Evolutionary conservation across 2,113 vertebrate species (phyloP).

Genomic region (Boleophthalmus pectinirostris): DNA sequence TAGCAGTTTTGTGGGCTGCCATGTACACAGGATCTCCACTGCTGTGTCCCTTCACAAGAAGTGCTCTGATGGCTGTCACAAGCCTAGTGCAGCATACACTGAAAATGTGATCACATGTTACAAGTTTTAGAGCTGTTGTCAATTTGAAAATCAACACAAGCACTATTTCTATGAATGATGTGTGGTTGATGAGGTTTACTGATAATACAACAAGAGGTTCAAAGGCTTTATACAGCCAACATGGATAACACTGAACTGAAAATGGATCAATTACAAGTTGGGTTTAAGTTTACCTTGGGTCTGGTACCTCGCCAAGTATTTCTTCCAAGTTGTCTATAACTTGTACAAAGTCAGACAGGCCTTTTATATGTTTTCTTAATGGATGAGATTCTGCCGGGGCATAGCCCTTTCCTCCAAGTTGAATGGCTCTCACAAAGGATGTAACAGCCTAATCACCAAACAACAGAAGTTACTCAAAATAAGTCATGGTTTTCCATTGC

Average conservation of each 20-base stretch:
- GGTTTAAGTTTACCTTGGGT: conserved; percentile 83
- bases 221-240: no score
- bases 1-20: conserved; percentile 80
- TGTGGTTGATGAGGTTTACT: no score
- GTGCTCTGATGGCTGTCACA: conserved; percentile 83
- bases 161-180: no score
- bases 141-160: no score
- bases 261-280: background rate
- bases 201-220: no score
- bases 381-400: conserved; percentile 84
- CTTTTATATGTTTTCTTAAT: conserved; percentile 86
- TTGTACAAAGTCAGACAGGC: conserved; percentile 84
- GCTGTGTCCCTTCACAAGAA: conserved; percentile 85
- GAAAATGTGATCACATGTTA: conserved; percentile 10
- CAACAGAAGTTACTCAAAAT: conserved; percentile 1
- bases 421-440: conserved; percentile 87
- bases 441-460: conserved; percentile 68
- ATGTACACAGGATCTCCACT: conserved; percentile 77
- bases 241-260: background rate
- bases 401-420: conserved; percentile 90
- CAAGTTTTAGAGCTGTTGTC: no score
- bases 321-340: conserved; percentile 90
- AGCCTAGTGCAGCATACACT: conserved; percentile 84
- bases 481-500: background rate
- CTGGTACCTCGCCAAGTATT: conserved; percentile 85